These are phyloP conservation scores for Papilio gigon DNA, from an alignment of 2,888 invertebrate species.

Conservation along the genomic window DNA sequence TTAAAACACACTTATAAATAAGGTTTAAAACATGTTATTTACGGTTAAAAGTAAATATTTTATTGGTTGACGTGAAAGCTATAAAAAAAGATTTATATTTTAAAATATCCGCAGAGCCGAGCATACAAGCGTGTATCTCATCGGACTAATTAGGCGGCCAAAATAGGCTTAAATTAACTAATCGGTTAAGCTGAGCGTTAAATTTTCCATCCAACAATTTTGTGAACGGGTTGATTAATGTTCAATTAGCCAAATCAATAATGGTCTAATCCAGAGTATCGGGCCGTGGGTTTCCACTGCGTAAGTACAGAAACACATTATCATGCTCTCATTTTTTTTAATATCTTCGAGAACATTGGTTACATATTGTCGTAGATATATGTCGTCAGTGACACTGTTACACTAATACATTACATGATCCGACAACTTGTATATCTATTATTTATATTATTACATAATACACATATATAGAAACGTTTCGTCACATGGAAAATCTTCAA, in stretches of 20 bases:
- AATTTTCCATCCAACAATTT: constrained; percentile 32
- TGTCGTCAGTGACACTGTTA: no score
- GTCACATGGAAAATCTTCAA: constrained; percentile 29
- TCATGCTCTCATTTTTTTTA: no score
- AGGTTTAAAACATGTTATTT: neutral
- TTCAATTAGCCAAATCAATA: constrained; percentile 34
- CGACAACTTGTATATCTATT: neutral
- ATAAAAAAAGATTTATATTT: neutral
- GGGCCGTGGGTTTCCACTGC: neutral
- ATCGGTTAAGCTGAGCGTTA: constrained; percentile 29
- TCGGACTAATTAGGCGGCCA: constrained; percentile 29
- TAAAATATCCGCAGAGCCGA: neutral
- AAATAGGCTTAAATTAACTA: constrained; percentile 37
- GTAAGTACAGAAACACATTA: no score
- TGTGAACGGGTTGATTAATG: constrained; percentile 13
- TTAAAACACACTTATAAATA: no score
- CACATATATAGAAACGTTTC: constrained; percentile 26
- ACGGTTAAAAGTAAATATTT: neutral
- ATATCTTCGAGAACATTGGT: no score
- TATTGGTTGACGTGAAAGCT: neutral
- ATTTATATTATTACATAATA: constrained; percentile 1
- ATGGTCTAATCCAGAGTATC: neutral
- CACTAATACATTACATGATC: constrained; percentile 5
- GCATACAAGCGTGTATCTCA: constrained; percentile 21
- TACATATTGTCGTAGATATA: no score